These are phyloP conservation scores for Premnoplex brunnescens DNA, from an alignment of 2,797 vertebrate species.

Conservation along the genomic window DNA sequence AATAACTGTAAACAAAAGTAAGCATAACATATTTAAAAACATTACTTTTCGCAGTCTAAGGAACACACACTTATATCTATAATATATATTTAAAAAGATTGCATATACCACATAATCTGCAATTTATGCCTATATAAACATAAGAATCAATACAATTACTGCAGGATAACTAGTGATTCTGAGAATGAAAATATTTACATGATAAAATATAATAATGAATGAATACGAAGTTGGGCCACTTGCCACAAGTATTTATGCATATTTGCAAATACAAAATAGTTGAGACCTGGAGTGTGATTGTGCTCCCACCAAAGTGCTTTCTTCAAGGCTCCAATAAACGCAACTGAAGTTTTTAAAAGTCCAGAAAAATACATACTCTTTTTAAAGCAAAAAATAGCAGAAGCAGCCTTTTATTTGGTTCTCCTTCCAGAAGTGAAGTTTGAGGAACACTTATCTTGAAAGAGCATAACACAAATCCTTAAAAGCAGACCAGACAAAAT, in stretches of 20 bases:
- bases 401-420: background rate
- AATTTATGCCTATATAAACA: background rate
- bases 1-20: constrained; percentile 25
- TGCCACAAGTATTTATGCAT: background rate
- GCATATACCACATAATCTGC: background rate
- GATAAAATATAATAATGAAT: background rate
- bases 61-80: background rate
- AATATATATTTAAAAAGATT: background rate
- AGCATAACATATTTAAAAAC: background rate
- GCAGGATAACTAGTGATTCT: background rate
- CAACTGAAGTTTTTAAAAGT: background rate
- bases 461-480: background rate
- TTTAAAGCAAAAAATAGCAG: background rate
- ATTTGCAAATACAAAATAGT: background rate
- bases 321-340: background rate
- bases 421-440: background rate
- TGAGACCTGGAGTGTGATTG: background rate
- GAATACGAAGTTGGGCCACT: background rate
- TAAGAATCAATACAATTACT: background rate
- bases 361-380: background rate
- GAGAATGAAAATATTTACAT: background rate
- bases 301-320: background rate
- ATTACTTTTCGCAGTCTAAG: background rate
- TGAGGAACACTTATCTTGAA: background rate
- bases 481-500: constrained; percentile 24